Evolutionary conservation across 1,140 invertebrate genomes (phyloP), one percentile per base, ranked within the genome.

Genomic region (Helicoverpa armigera): DNA sequence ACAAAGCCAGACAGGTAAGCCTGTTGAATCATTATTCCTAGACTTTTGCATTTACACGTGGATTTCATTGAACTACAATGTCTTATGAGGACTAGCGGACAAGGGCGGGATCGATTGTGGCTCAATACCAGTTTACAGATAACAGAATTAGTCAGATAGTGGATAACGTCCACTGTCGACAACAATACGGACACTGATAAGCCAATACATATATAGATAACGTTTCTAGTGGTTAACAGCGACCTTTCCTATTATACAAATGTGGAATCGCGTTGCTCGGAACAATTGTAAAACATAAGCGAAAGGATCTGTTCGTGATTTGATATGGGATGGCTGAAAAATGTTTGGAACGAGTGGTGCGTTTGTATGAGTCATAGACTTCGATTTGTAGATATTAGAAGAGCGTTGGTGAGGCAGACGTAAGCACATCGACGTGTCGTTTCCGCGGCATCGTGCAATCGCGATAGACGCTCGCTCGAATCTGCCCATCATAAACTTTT

Each of bases 101-200:
- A 29, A 16, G 35, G 16, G 13, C 43, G 69, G 77, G 82, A 88
- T 89, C 85, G 86, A 89, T 89, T 84, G 67, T 81, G 83, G 81
- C 53, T 76, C 67, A 73, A 77, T 83, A 80, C 63, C 56, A 80
- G 82, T 58, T 82, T 43, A 83, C 72, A 85, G 87, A 91, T 90
- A 90, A 87, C 82, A 69, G 78, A 85, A 90, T 88, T 84, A 83
- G 83, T 82, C 83, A 35, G 84, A 89, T 91, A 89, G 23, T 67
- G 84, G 86, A 91, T 90, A 90, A 90, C 80, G 74, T 75, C 65
- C 51, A 76, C 63, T 63, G 70, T 63, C 63, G 58, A 81, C 72
- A 73, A 77, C 72, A 79, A 72, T 82, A 82, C 48, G 35, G 18
- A 43, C 31, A 73, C 54, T 73, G 72, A 75, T 82, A 82, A 79